Conservation (phyloP, 2,888 invertebrate genomes). For the Agriopis leucophaearia region DNA sequence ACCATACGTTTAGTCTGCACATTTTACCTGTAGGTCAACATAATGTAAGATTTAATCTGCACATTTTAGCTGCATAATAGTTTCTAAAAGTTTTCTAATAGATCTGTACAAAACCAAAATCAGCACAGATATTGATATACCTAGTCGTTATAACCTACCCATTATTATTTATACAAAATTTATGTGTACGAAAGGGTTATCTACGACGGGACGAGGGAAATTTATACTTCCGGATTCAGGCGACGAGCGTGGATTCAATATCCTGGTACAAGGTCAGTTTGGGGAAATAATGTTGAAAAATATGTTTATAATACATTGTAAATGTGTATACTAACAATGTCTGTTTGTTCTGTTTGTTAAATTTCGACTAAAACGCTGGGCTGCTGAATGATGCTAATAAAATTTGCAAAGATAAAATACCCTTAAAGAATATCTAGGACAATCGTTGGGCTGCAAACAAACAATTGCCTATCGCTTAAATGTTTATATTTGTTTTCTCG, state of each 20-base stretch:
- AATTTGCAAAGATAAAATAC: no score
- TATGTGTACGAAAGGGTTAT: conserved; percentile 71
- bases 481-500: no score
- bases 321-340: no score
- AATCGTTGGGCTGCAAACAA: no score
- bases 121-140: conserved; percentile 48
- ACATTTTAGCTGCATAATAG: no score
- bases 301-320: not conserved
- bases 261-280: conserved; percentile 49
- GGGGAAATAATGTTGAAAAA: not conserved
- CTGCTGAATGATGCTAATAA: no score
- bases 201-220: conserved; percentile 64
- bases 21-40: no score
- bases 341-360: not conserved
- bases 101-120: conserved; percentile 25
- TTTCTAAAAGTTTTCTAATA: not conserved
- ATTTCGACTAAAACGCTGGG: not conserved
- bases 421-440: no score
- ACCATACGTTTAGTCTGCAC: no score
- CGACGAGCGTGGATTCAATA: conserved; percentile 64
- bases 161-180: conserved; percentile 74
- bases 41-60: no score
- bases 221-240: conserved; percentile 67
- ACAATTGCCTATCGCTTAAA: no score
- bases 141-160: conserved; percentile 55